These are phyloP conservation scores for Tragelaphus scriptus DNA, from an alignment of 2,113 vertebrate species.

Conservation along the genomic window DNA sequence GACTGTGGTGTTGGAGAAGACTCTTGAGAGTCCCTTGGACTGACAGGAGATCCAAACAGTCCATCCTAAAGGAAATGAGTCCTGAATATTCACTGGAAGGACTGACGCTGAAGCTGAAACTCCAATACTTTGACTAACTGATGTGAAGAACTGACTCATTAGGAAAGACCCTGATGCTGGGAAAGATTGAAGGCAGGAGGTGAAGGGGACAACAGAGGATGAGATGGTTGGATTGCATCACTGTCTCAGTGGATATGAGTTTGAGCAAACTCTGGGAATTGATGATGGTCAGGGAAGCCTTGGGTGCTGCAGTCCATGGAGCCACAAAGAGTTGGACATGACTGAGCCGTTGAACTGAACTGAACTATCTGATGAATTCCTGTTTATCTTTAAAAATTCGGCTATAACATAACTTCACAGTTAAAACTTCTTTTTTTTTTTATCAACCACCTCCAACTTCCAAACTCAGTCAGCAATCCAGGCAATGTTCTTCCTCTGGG, in stretches of 20 bases:
- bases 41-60: neutral
- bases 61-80: neutral
- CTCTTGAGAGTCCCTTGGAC: neutral
- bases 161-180: neutral
- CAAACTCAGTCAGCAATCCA: neutral
- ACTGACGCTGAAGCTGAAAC: neutral
- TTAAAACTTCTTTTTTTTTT: neutral
- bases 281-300: neutral
- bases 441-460: neutral
- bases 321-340: neutral
- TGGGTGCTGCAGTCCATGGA: neutral
- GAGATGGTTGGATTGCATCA: neutral
- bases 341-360: neutral
- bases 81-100: neutral
- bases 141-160: neutral
- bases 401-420: neutral
- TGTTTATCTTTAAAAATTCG: neutral
- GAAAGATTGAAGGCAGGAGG: neutral
- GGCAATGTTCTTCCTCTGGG: neutral
- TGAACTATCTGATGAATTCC: neutral
- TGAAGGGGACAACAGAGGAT: neutral
- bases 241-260: neutral
- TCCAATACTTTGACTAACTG: neutral
- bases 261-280: neutral
- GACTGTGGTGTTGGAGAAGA: neutral